Evolutionary conservation across 2,888 invertebrate genomes (phyloP), one percentile per base, ranked within the genome.

Genomic region (Troilus luridus): DNA sequence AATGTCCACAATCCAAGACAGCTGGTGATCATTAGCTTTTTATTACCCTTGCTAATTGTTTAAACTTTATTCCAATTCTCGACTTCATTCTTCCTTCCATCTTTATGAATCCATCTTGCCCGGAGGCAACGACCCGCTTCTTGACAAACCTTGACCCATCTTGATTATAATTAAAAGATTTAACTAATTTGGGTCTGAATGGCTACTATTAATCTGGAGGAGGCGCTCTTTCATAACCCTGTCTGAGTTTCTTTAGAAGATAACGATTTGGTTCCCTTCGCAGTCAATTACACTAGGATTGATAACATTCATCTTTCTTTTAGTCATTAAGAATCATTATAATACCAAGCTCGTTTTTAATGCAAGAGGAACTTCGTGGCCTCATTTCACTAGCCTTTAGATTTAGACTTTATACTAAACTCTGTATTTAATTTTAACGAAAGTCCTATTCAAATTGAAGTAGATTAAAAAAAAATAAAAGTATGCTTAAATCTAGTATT

Each of bases 131-230:
- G 56, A n/a, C 56, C n/a, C 56, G n/a, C 21, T 85, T 85, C 56
- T 12, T 85, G 56, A 85, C 85, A 85, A 85, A 56, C 56, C 56
- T 54, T 85, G n/a, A 58, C n/a, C 85, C 85, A 56, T 85, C 85
- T 85, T 56, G 85, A 56, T 85, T 85, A 85, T 85, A 85, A 85
- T 85, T 85, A 58, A 85, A 85, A 85, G 85, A n/a, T 56, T 85
- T 85, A 58, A 85, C 56, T 85, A 85, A 85, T 85, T 58, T 85
- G 54, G 27, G 14, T 7, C n/a, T 85, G 56, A 58, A 85, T 85
- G 85, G 56, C 85, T n/a, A n/a, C 85, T 85, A 85, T 85, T 85
- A 85, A 58, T 85, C 56, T 56, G 0, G 41, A 9, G 0, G n/a
- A 56, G 27, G 56, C 11, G 56, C 56, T 85, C 85, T 19, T 19